phyloP scores from a whole-genome alignment of 2,888 invertebrate species.

The Cotesia congregata region DNA sequence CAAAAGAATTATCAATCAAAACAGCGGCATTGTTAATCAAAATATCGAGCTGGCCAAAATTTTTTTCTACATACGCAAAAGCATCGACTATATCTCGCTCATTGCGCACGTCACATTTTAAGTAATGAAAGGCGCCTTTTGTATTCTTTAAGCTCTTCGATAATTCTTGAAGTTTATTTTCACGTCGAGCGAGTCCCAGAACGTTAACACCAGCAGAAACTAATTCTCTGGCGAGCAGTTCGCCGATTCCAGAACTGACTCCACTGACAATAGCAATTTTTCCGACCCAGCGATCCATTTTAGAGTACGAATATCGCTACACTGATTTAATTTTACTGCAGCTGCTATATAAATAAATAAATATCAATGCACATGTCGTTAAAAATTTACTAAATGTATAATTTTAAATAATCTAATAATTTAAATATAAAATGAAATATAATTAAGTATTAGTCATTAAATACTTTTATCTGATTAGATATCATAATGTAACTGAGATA shows the following conservation, averaged over 20 bases:
- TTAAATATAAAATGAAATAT: too few species aligned
- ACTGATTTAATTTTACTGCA: not conserved
- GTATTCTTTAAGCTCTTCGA: slow-evolving; percentile 39
- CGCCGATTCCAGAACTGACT: slow-evolving; percentile 77
- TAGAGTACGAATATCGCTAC: not conserved
- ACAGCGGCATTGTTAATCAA: slow-evolving; percentile 71
- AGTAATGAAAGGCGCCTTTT: slow-evolving; percentile 61
- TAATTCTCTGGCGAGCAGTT: slow-evolving; percentile 70
- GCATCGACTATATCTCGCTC: slow-evolving; percentile 51
- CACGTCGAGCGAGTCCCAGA: slow-evolving; percentile 72
- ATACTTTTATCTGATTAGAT: too few species aligned
- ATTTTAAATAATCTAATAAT: too few species aligned
- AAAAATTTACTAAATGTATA: too few species aligned
- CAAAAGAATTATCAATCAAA: not conserved
- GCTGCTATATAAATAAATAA: too few species aligned
- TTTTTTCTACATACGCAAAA: slow-evolving; percentile 50
- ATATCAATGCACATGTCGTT: too few species aligned
- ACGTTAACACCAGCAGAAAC: slow-evolving; percentile 73
- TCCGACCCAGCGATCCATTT: slow-evolving; percentile 71
- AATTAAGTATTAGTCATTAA: too few species aligned
- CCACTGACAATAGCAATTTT: slow-evolving; percentile 78
- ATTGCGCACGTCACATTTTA: slow-evolving; percentile 51
- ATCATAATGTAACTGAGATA: too few species aligned
- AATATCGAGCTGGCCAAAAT: slow-evolving; percentile 69
- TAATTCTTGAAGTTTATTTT: slow-evolving; percentile 68